Evolutionary conservation across 2,113 vertebrate genomes (phyloP), one percentile per base, ranked within the genome.

Genomic region (Lipophrys pholis): DNA sequence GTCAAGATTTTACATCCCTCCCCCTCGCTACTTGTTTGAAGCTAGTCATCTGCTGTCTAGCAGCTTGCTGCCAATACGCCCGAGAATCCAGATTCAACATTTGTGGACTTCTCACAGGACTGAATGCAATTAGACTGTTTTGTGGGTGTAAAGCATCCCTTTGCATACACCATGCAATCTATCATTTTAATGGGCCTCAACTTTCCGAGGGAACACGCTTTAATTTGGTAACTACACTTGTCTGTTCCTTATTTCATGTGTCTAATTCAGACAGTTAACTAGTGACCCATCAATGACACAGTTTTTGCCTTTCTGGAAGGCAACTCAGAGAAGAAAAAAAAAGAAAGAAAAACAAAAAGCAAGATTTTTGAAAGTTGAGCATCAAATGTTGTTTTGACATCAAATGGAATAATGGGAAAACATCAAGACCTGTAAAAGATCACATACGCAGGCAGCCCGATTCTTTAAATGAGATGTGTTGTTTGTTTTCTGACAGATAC

Each of bases 91-190:
- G 86, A 91, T 84, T 87, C 86, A 91, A 92, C 88, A 89, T 90
- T 90, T 92, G 86, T 84, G 81, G 81, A 88, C 87, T 89, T 90
- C 84, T 87, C 83, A 83, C 75, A 84, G 81, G 88, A 86, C 84
- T 80, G 68, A 91, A 90, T 82, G 89, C 90, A 93, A 93, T 94
- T 92, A 94, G 80, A 89, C 83, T 86, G 88, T 85, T 93, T 91
- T 91, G 88, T 90, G 89, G 76, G 82, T 89, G 91, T 85, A 88
- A 89, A 84, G 63, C 69, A 67, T 90, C 85, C 73, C 75, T 30
- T 76, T 87, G 83, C 81, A 90, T 88, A 86, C 89, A 89, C 72
- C 79, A 76, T 50, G 76, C 89, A 88, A 92, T 90, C 87, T 90
- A 90, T 93, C 87, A 89, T 92, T 93, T 93, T 92, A 93, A 93